Evolutionary conservation across 2,113 vertebrate species (phyloP).

Genomic region (Mungos mungo): DNA sequence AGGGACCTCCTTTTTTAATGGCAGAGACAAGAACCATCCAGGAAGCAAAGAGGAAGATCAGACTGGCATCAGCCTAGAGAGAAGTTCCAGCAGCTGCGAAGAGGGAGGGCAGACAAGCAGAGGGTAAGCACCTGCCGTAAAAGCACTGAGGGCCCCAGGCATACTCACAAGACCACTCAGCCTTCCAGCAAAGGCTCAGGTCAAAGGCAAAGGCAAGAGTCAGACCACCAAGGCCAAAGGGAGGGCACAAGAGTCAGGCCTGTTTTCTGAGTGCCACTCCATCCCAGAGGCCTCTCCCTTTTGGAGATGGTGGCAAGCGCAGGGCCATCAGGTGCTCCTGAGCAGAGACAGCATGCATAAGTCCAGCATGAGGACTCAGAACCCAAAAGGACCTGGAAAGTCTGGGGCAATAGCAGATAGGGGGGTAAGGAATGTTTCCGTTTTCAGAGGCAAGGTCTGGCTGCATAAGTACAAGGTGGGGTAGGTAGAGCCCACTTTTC

Average conservation of each 20-base stretch:
- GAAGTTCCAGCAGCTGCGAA: neutral
- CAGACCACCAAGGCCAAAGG: neutral
- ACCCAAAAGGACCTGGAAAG: neutral
- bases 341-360: neutral
- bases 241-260: neutral
- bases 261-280: neutral
- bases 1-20: neutral
- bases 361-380: neutral
- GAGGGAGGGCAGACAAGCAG: neutral
- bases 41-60: neutral
- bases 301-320: neutral
- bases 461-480: neutral
- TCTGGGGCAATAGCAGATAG: neutral
- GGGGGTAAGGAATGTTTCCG: neutral
- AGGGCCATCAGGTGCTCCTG: neutral
- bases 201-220: neutral
- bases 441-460: neutral
- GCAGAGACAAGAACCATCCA: neutral
- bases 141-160: neutral
- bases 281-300: neutral
- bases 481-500: neutral
- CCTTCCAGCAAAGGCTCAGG: neutral
- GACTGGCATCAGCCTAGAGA: neutral
- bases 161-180: neutral
- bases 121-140: neutral